A percentile compares a stretch with the other conserved stretches of the same genome.
Conservation (phyloP, 2,888 invertebrate genomes). For the Pecten maximus region DNA sequence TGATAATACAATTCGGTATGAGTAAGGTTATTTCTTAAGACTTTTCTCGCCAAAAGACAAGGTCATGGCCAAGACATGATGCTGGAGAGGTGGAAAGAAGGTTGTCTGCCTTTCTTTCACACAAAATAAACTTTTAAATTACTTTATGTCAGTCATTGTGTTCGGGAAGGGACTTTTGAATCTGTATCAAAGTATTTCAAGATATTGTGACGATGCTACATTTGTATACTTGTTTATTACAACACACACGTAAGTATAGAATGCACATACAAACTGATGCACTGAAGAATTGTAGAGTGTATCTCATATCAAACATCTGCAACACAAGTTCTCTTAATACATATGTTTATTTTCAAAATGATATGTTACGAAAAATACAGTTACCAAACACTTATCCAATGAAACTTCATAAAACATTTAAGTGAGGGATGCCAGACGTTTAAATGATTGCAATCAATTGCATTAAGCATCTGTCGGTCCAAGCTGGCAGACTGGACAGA, state of each 20-base stretch:
- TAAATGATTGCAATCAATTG: neutral
- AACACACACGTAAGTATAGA: neutral
- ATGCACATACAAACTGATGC: neutral
- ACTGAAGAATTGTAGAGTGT: neutral
- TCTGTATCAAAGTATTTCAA: too few species aligned
- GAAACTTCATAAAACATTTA: neutral
- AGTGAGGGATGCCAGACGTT: neutral
- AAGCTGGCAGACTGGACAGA: neutral
- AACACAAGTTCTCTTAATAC: neutral
- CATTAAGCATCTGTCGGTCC: neutral
- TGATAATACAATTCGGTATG: too few species aligned
- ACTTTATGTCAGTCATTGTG: too few species aligned
- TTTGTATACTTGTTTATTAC: too few species aligned
- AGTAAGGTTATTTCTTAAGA: too few species aligned
- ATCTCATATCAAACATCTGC: neutral
- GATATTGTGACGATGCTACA: too few species aligned
- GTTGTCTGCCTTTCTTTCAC: too few species aligned
- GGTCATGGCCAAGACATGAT: too few species aligned
- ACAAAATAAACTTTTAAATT: too few species aligned
- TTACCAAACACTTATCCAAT: neutral
- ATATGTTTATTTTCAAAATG: slow-evolving; percentile 21
- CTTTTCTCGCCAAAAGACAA: too few species aligned
- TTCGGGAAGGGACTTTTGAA: too few species aligned
- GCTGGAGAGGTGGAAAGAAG: too few species aligned
- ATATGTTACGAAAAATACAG: slow-evolving; percentile 1